Evolutionary conservation across 35 echinoderm and acorn worm species (phyloP).

Genomic region (Lytechinus pictus): DNA sequence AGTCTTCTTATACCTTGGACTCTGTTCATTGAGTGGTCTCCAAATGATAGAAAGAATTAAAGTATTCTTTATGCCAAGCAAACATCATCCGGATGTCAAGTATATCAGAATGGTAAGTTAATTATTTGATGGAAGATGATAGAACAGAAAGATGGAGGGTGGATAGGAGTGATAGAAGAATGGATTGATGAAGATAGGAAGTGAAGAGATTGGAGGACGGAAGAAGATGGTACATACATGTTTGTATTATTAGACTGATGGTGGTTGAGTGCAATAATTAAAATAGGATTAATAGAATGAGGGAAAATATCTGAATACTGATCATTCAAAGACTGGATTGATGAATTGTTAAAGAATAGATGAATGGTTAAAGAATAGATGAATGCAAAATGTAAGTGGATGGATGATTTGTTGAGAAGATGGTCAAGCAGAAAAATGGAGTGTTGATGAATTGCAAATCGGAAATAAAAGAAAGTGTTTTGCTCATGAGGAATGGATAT

Average conservation of each 20-base stretch:
- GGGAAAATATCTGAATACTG: no score
- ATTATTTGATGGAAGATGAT: neutral
- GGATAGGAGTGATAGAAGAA: neutral
- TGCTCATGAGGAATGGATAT: neutral
- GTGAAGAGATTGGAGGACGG: neutral
- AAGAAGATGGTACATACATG: neutral
- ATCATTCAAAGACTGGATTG: neutral
- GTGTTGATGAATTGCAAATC: neutral
- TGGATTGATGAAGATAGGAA: neutral
- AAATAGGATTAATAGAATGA: no score
- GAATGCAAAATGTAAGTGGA: neutral
- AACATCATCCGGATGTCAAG: conserved; percentile 89
- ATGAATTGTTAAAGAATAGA: neutral
- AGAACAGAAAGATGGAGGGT: neutral
- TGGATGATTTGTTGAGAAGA: neutral
- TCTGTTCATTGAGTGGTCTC: conserved; percentile 87
- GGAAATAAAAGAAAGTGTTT: neutral
- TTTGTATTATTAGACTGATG: neutral
- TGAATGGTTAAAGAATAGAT: neutral
- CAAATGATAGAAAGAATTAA: conserved; percentile 86
- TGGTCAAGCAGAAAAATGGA: neutral
- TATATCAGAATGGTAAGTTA: conserved; percentile 83
- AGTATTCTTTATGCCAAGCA: conserved; percentile 97
- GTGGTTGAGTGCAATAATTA: neutral
- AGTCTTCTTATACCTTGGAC: conserved; percentile 93